Base-by-base conservation (phyloP, 2,797 vertebrate species). In the Betta splendens region DNA sequence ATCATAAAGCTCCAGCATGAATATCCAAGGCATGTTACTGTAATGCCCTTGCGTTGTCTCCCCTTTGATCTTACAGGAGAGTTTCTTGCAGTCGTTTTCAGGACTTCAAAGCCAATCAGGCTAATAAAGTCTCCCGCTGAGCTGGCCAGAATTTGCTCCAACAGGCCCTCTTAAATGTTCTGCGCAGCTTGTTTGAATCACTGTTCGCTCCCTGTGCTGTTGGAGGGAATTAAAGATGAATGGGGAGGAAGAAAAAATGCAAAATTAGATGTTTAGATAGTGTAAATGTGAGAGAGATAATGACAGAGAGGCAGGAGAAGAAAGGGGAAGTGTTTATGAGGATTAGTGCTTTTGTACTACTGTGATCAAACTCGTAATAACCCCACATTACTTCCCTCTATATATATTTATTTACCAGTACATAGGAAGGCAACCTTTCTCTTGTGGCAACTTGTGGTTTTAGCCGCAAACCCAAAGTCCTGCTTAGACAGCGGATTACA, bases 81-180 rank as follows among this genome's bases (percentile, higher is more conserved):
- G 61, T 51, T 77, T 80, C 60, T 62, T 63, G 23, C 47, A 35
- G 55, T 48, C 38, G 18, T 68, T 74, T 73, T 69, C 52, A 62
- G 58, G 31, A 69, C 80, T 72, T 84, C 81, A 87, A 86, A 88
- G 79, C 51, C 56, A 55, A 80, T 70, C 61, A 36, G 64, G 48
- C 67, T 53, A 71, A 66, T 81, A 83, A 83, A 81, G 50, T 79
- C 9, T 66, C 77, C 80, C n/a, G 72, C 71, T 78, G 73, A 72
- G 82, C 31, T 12, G 61, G 53, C 61, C 57, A 68, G 45, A 64
- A 72, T 72, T n/a, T 55, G 70, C 55, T 71, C 75, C 64, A 77
- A 48, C 49, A 70, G 71, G 61, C 37, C 73, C 42, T 75, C 35
- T 69, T 36, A 84, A 72, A 64, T 45, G 46, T 63, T 72, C 42